phyloP scores from a whole-genome alignment of 2,888 invertebrate genomes.

The Pseudococcus jackbeardsleyi region DNA sequence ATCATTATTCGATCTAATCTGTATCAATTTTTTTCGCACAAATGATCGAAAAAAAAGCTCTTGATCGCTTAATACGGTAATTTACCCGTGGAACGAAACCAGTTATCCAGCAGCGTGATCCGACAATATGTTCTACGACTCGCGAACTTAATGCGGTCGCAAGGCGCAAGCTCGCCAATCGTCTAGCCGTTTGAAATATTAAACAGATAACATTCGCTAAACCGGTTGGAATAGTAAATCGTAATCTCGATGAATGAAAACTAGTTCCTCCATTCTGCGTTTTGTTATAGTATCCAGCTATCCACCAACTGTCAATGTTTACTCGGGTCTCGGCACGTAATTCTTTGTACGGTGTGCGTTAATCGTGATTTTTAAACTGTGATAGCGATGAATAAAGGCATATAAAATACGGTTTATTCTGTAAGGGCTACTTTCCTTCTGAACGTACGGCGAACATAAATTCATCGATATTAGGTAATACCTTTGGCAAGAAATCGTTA shows the following conservation, averaged over 20 bases:
- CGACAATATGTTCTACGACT: conserved; percentile 20
- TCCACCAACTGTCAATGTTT: conserved; percentile 55
- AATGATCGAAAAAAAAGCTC: not conserved
- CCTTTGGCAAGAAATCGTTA: conserved; percentile 54
- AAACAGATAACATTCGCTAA: conserved; percentile 25
- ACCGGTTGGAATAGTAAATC: conserved; percentile 49
- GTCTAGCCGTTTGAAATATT: conserved; percentile 48
- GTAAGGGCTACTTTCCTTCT: conserved; percentile 51
- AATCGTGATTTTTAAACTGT: conserved; percentile 49
- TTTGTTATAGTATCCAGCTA: conserved; percentile 54
- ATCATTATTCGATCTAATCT: too few relatives aligned
- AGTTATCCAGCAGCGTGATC: conserved; percentile 20
- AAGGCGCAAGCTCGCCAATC: conserved; percentile 30
- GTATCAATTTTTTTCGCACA: not conserved
- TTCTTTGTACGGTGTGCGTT: conserved; percentile 49
- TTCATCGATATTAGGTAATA: conserved; percentile 58
- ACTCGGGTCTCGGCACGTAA: conserved; percentile 45
- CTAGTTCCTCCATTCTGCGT: conserved; percentile 43
- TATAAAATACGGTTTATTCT: conserved; percentile 19
- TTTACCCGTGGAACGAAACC: not conserved
- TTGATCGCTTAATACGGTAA: not conserved
- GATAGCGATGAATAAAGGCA: conserved; percentile 50
- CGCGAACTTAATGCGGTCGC: conserved; percentile 18
- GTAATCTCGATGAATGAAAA: conserved; percentile 61
- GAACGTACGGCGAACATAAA: conserved; percentile 23